Base-by-base conservation (phyloP, 2,113 vertebrate genomes). In the Cromileptes altivelis region DNA sequence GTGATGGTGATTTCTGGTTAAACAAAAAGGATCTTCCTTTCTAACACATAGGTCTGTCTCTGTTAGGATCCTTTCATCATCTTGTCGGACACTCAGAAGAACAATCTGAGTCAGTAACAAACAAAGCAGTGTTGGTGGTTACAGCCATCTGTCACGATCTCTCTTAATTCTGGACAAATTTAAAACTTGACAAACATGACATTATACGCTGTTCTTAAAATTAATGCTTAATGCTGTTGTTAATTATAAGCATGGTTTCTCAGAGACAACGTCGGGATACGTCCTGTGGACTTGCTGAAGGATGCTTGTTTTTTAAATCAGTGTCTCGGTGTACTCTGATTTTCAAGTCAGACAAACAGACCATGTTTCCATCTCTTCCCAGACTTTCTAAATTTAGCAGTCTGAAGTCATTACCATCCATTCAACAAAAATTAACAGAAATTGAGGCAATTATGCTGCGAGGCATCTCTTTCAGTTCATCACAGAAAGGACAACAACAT, bases 401-500 rank as follows among this genome's bases (percentile, higher is more conserved):
- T 4, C 13, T 9, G 13, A 42, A 17, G 78, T 88, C 56, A 86
- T 85, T 63, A 65, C 62, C 72, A 40, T 72, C 69, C 27, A 49
- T 78, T 63, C 15, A 50, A 37, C 49, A 53, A 55, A 85, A 89
- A 87, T 85, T 60, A 85, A 68, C 49, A 70, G 63, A 87, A 76
- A 77, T 57, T 9, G 75, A 85, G 37, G 65, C 65, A 56, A 30
- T 82, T 78, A 60, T 4, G 17, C 56, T 40, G 56, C 8, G 3
- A 69, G 21, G 33, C 56, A 2, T 6, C n/a, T 67, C 78, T 57
- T 40, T 80, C 67, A 82, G 83, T 57, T 84, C 78, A 33, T 80
- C 84, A 75, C 77, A 75, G 27, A 21, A 64, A 89, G 57, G 85
- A 86, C 74, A 81, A 82, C 45, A 49, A 77, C 40, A 77, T 75